Percentiles rank a stretch among this genome's conserved stretches.
Conservation (phyloP, 2,113 vertebrate genomes). For the Tamias sibiricus region DNA sequence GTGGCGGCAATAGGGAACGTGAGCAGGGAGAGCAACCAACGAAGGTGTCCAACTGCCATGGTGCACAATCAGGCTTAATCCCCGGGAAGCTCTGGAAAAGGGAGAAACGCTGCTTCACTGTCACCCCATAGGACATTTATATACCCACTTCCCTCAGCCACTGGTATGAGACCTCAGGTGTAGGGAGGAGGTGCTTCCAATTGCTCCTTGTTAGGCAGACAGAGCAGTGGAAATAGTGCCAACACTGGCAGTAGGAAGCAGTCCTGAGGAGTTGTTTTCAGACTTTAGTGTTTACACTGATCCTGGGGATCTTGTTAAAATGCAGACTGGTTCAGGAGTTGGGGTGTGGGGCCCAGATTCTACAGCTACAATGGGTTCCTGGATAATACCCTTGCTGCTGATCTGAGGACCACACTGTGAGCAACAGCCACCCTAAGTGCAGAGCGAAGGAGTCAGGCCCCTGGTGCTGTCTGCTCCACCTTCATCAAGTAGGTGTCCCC, state of each 20-base stretch:
- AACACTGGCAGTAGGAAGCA: no score
- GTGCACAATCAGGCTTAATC: background rate
- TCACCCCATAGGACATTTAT: background rate
- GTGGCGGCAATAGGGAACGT: no score
- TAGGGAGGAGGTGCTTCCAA: background rate
- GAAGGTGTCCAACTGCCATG: background rate
- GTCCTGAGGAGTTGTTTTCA: background rate
- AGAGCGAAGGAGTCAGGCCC: rapidly evolving
- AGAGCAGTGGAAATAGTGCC: background rate
- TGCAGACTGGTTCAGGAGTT: background rate
- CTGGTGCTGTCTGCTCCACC: no score
- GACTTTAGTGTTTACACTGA: no score
- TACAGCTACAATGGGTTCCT: background rate
- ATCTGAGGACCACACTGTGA: background rate
- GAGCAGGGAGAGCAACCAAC: background rate
- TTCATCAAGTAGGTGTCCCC: background rate
- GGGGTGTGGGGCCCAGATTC: background rate
- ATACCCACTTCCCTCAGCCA: background rate
- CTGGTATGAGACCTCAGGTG: rapidly evolving
- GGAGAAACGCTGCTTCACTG: background rate
- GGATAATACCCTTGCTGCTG: background rate
- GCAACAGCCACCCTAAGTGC: background rate
- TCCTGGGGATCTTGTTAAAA: background rate
- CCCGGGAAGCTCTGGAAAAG: no score
- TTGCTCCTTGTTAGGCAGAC: background rate